These are phyloP conservation scores for Hemicentrotus pulcherrimus DNA, from an alignment of 35 echinoderm and acorn worm species.

Conservation along the genomic window DNA sequence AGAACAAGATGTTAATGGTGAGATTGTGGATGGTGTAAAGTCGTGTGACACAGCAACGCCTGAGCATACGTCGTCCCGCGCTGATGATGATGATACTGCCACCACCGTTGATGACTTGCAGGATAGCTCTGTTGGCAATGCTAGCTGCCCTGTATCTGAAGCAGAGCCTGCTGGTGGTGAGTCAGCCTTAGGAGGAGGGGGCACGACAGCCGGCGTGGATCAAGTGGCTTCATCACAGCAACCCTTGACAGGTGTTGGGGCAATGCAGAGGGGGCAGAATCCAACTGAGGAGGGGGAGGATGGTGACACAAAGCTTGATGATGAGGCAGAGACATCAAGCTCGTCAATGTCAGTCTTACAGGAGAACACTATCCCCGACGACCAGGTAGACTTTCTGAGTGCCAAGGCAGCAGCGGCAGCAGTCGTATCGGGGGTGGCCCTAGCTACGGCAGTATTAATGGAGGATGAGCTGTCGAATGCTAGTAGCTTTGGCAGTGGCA, in stretches of 20 bases:
- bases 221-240: slow-evolving; percentile 17
- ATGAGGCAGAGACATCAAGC: background rate
- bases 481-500: background rate
- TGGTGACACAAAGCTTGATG: background rate
- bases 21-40: background rate
- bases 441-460: background rate
- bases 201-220: slow-evolving; percentile 51
- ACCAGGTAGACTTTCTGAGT: slow-evolving; percentile 26
- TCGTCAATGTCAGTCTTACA: background rate
- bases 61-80: slow-evolving; percentile 14
- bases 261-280: background rate
- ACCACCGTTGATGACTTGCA: slow-evolving; percentile 20
- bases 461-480: background rate
- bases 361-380: background rate
- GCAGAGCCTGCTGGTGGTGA: slow-evolving; percentile 36
- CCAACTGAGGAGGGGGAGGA: background rate
- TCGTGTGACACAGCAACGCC: background rate
- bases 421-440: background rate
- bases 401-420: slow-evolving; percentile 1
- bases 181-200: slow-evolving; percentile 38
- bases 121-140: background rate
- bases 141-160: slow-evolving; percentile 13
- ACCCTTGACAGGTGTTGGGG: slow-evolving; percentile 38
- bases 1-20: background rate
- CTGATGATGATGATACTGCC: slow-evolving; percentile 4